Evolutionary conservation across 2,888 invertebrate species (phyloP).

Genomic region (Lepeophtheirus nordmannii): DNA sequence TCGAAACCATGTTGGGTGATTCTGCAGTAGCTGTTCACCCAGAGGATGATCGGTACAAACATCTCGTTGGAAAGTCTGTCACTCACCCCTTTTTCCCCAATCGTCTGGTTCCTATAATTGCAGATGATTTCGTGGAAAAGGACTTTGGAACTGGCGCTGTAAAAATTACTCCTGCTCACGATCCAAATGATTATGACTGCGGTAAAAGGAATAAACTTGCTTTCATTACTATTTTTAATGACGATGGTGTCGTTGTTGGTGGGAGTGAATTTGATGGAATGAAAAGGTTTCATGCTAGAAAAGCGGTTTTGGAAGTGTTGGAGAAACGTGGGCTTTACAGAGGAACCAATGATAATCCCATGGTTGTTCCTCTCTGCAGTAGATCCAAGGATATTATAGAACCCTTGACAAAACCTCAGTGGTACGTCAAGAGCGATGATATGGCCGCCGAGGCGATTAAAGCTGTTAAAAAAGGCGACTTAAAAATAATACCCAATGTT

Average conservation of each 20-base stretch:
- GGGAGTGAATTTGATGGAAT: slow-evolving; percentile 47
- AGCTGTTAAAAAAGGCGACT: slow-evolving; percentile 57
- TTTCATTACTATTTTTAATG: slow-evolving; percentile 74
- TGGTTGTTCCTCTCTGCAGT: slow-evolving; percentile 90
- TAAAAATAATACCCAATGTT: slow-evolving; percentile 75
- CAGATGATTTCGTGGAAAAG: slow-evolving; percentile 85
- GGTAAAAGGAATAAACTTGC: slow-evolving; percentile 73
- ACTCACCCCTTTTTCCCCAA: slow-evolving; percentile 67
- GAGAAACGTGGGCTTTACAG: slow-evolving; percentile 54
- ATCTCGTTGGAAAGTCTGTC: slow-evolving; percentile 62
- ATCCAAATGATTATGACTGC: slow-evolving; percentile 88
- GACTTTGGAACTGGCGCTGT: slow-evolving; percentile 95
- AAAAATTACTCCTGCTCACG: slow-evolving; percentile 96
- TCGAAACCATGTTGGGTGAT: slow-evolving; percentile 97
- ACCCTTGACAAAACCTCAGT: slow-evolving; percentile 86
- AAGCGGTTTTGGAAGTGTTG: slow-evolving; percentile 58
- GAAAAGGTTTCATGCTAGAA: slow-evolving; percentile 78
- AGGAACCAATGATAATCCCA: slow-evolving; percentile 71
- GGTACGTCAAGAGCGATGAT: slow-evolving; percentile 50
- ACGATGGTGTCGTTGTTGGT: slow-evolving; percentile 66
- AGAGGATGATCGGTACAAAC: slow-evolving; percentile 65
- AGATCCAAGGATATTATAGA: slow-evolving; percentile 95
- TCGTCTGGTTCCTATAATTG: slow-evolving; percentile 67
- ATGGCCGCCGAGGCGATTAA: slow-evolving; percentile 76
- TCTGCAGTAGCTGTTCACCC: slow-evolving; percentile 91